Conservation (phyloP, 92 coral and sea anemone species). For the Palythoa caribaeorum region DNA sequence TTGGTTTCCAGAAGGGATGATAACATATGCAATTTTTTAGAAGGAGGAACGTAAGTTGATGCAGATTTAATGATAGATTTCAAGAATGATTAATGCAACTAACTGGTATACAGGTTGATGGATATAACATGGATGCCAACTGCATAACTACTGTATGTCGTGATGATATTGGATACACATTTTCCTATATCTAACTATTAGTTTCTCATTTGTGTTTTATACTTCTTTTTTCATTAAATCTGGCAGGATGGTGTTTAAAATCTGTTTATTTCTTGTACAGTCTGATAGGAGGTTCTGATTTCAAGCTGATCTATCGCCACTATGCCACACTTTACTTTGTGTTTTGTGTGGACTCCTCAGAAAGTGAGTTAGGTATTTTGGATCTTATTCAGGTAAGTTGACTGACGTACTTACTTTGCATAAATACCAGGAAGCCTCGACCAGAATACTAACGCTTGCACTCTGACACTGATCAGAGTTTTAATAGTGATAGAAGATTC, state of each 20-base stretch:
- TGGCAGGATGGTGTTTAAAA: background rate
- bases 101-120: no score
- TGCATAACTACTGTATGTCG: no score
- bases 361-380: conserved; percentile 97
- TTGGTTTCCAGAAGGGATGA: conserved; percentile 94
- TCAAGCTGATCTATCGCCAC: conserved; percentile 93
- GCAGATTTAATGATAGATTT: no score
- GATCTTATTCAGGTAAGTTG: conserved; percentile 92
- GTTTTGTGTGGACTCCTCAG: conserved; percentile 99
- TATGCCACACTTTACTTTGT: conserved; percentile 99
- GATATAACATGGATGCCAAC: no score
- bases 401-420: background rate
- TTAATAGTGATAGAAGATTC: no score
- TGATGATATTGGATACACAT: no score
- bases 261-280: conserved; percentile 51
- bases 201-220: background rate
- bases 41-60: conserved; percentile 93
- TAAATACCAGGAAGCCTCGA: no score
- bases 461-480: no score
- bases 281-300: conserved; percentile 96
- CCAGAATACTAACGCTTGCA: no score
- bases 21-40: conserved; percentile 94
- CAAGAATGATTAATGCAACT: no score
- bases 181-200: no score
- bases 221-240: background rate